Percentiles rank a stretch among this genome's conserved stretches.
Conservation (phyloP, 2,797 vertebrate genomes). For the Oryzias sinensis region DNA sequence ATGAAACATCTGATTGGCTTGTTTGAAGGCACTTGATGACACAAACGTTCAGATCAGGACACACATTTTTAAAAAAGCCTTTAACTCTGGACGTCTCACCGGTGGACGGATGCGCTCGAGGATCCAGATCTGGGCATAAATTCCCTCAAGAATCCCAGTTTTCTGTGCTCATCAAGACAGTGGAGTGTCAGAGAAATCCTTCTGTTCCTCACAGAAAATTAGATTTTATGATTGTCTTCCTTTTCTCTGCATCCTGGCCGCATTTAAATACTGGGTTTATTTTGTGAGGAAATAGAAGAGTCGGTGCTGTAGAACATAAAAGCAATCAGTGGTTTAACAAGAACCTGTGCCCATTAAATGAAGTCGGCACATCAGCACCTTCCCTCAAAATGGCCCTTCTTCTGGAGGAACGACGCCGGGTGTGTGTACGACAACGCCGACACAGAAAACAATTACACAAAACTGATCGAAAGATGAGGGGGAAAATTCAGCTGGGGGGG, state of each 20-base stretch:
- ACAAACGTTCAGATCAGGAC: neutral
- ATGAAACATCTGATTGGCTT: too few relatives aligned
- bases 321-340: conserved; percentile 85
- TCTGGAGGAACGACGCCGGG: conserved; percentile 56
- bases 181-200: conserved; percentile 20
- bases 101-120: conserved; percentile 17
- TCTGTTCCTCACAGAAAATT: conserved; percentile 33
- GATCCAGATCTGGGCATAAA: conserved; percentile 12
- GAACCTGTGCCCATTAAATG: conserved; percentile 80
- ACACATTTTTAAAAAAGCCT: neutral
- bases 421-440: conserved; percentile 62
- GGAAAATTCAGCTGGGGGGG: conserved; percentile 10
- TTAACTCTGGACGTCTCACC: conserved; percentile 3
- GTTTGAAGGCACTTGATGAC: too few relatives aligned
- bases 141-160: conserved; percentile 28
- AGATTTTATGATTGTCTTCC: conserved; percentile 32
- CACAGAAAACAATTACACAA: conserved; percentile 74
- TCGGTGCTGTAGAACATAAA: conserved; percentile 79
- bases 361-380: conserved; percentile 80
- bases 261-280: conserved; percentile 72
- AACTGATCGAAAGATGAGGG: conserved; percentile 70
- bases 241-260: conserved; percentile 26
- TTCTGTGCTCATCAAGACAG: conserved; percentile 24
- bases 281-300: conserved; percentile 69
- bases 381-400: conserved; percentile 58